phyloP scores from a whole-genome alignment of 2,797 vertebrate species.

The Brotula barbata region DNA sequence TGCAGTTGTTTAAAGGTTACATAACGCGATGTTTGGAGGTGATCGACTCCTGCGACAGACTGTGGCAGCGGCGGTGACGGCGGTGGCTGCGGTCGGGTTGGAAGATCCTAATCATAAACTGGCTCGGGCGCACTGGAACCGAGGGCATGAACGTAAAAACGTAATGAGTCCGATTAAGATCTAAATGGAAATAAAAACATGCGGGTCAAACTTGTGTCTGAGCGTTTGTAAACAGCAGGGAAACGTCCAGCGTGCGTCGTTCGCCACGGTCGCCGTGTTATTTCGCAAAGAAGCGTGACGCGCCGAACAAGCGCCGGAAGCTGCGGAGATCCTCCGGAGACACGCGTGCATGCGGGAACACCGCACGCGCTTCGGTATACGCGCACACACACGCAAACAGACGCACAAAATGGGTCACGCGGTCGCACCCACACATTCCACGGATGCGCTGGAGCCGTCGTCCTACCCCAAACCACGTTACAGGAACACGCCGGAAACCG shows the following conservation, averaged over 20 bases:
- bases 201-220: constrained; percentile 18
- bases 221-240: constrained; percentile 16
- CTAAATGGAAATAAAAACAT: constrained; percentile 26
- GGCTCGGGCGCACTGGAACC: constrained; percentile 41
- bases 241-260: background rate
- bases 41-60: constrained; percentile 62
- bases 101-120: constrained; percentile 58
- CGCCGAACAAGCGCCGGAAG: constrained; percentile 28
- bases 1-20: constrained; percentile 72
- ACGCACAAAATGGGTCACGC: background rate
- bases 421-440: constrained; percentile 12
- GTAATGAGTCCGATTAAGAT: constrained; percentile 8
- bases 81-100: constrained; percentile 56
- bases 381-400: background rate
- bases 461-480: background rate
- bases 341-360: constrained; percentile 27
- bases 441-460: background rate
- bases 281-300: constrained; percentile 35
- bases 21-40: constrained; percentile 66
- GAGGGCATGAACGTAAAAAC: constrained; percentile 36
- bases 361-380: constrained; percentile 18
- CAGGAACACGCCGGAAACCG: constrained; percentile 18
- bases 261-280: constrained; percentile 18
- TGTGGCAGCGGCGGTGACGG: constrained; percentile 56
- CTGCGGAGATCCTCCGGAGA: constrained; percentile 32